Conservation (phyloP, 2,797 vertebrate species). For the Sus cebifrons region DNA sequence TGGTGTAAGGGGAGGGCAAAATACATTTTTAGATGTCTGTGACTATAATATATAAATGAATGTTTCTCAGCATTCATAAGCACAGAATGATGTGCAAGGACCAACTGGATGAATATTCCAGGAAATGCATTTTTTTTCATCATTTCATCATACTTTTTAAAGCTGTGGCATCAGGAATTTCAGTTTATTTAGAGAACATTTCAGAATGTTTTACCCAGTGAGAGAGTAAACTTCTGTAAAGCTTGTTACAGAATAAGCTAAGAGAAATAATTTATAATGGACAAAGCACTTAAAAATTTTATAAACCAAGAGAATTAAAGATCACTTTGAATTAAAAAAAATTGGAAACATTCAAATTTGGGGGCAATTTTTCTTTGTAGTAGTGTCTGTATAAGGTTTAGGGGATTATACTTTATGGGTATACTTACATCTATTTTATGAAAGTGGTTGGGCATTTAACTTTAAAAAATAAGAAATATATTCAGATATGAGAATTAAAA, state of each 20-base stretch:
- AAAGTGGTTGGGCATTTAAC: slow-evolving; percentile 43
- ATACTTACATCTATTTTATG: slow-evolving; percentile 42
- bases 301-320: slow-evolving; percentile 35
- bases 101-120: not conserved
- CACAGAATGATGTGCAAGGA: slow-evolving; percentile 1
- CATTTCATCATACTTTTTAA: slow-evolving; percentile 61
- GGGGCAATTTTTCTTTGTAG: not conserved
- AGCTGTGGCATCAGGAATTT: slow-evolving; percentile 42
- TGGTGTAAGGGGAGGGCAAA: not conserved
- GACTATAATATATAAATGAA: slow-evolving; percentile 5
- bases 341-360: slow-evolving; percentile 63
- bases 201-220: slow-evolving; percentile 53
- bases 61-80: slow-evolving; percentile 35
- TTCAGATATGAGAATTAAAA: slow-evolving; percentile 66
- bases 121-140: slow-evolving; percentile 30
- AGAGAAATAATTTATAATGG: slow-evolving; percentile 68
- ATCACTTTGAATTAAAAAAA: slow-evolving; percentile 60
- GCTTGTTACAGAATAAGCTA: slow-evolving; percentile 41
- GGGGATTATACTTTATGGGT: not conserved
- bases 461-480: slow-evolving; percentile 63
- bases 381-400: slow-evolving; percentile 8
- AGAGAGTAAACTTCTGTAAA: not conserved
- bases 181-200: slow-evolving; percentile 71
- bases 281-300: slow-evolving; percentile 46
- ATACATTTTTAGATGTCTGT: slow-evolving; percentile 43